Evolutionary conservation across 1,140 invertebrate species (phyloP), one percentile per base, ranked within the genome.

Genomic region (Drosophila novamexicana): DNA sequence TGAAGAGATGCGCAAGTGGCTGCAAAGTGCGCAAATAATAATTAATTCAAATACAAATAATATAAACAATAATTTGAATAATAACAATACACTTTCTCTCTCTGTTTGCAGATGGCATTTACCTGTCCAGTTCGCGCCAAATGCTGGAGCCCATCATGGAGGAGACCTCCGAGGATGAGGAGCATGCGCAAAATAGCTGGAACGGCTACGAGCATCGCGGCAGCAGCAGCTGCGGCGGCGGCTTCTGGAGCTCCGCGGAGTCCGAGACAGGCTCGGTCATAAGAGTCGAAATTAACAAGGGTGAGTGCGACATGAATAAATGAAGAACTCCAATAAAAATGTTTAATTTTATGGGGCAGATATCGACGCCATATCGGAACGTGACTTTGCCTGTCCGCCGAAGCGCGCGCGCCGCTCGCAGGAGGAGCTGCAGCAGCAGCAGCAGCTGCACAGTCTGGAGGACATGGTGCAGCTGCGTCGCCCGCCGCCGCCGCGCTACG

Each of bases 361-460:
- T 86, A 88, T 92, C 58, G 95, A 95, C 74, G 94, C 94, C 65
- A 94, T 94, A 8, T 96, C 96, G 45, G 96, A 97, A 82, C 94
- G 96, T 58, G 96, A 97, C 91, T 95, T 96, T 65, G 95, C 95
- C 22, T 96, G 96, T 79, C 96, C 96, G 36, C 95, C 96, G 45
- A 97, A 97, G 90, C 93, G 96, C n/a, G 93, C 96, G 22, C 94
- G 95, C 29, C 95, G 94, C 67, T 83, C 74, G n/a, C 94, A 95
- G 40, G 91, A 92, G 12, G 49, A 69, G 8, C 49, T 50, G 22
- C 69, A 68, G 29, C n/a, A 32, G 16, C 63, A 32, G 16, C 63
- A 65, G 29, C 49, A 73, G 52, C 57, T 65, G 6, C 75, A 78
- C 14, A 72, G 61, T 2, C 22, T 76, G 14, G 89, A 92, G 34